Conservation (phyloP, 1,140 invertebrate genomes). For the Apis dorsata region DNA sequence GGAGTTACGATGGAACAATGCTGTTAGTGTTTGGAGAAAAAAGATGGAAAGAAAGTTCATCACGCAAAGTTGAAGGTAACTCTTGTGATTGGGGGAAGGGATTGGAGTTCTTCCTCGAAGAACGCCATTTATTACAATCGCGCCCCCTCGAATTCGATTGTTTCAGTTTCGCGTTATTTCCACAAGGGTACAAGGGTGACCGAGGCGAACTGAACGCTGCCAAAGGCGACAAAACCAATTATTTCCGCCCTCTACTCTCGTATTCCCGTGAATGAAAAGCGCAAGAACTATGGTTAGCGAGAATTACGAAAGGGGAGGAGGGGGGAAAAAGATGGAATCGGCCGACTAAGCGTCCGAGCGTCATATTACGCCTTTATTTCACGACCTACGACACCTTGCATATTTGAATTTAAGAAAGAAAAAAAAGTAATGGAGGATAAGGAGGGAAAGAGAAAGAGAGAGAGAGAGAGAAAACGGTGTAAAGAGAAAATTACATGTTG, state of each 20-base stretch:
- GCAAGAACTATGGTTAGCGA: neutral
- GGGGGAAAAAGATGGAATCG: neutral
- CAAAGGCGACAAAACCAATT: slow-evolving; percentile 40
- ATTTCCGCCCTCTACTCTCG: slow-evolving; percentile 16
- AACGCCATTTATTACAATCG: slow-evolving; percentile 25
- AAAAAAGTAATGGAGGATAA: neutral
- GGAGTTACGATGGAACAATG: too few species aligned
- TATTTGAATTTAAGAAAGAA: neutral
- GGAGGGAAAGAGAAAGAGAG: neutral
- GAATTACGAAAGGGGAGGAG: neutral
- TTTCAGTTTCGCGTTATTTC: slow-evolving; percentile 16
- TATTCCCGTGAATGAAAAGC: slow-evolving; percentile 22
- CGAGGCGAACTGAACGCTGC: slow-evolving; percentile 5
- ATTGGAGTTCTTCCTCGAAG: neutral
- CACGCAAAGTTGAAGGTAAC: neutral
- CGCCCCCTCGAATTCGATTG: neutral
- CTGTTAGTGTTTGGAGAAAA: too few species aligned
- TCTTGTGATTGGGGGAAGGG: slow-evolving; percentile 3
- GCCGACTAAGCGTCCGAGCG: neutral
- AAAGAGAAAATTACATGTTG: neutral
- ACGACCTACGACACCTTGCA: neutral
- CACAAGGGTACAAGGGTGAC: neutral
- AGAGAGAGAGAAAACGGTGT: neutral
- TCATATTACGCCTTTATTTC: neutral
- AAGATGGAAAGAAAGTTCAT: neutral